These are phyloP conservation scores for Pelodytes ibericus DNA, from an alignment of 2,797 vertebrate genomes.

Conservation along the genomic window DNA sequence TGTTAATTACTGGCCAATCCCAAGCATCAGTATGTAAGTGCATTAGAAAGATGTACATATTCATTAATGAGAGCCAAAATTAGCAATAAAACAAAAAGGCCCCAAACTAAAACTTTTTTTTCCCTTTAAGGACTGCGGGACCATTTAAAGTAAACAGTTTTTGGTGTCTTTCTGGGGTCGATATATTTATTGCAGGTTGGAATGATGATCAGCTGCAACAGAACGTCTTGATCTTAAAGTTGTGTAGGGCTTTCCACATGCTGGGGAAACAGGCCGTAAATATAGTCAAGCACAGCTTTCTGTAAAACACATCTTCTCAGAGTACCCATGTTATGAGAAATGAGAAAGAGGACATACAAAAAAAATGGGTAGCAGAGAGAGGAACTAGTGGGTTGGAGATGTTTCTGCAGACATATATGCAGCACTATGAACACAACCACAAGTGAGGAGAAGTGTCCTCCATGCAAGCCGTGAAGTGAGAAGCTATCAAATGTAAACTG, in stretches of 20 bases:
- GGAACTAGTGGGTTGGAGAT: slow-evolving; percentile 23
- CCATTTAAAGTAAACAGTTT: slow-evolving; percentile 1
- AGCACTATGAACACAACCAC: slow-evolving; percentile 76
- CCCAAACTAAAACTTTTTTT: neutral
- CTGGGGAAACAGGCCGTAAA: neutral
- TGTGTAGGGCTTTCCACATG: neutral
- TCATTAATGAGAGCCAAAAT: neutral
- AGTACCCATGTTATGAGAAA: slow-evolving; percentile 10
- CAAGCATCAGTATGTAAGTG: slow-evolving; percentile 18
- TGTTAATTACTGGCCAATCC: slow-evolving; percentile 35
- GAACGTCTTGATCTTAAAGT: neutral
- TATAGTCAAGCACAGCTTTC: neutral
- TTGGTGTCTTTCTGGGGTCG: neutral
- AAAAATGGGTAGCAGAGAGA: slow-evolving; percentile 11
- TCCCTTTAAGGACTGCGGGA: too few species aligned
- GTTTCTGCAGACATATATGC: slow-evolving; percentile 73
- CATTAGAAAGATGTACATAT: slow-evolving; percentile 16
- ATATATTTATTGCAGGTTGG: neutral
- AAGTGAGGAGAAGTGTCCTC: slow-evolving; percentile 67
- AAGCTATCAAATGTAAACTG: slow-evolving; percentile 74
- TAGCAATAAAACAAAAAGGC: neutral
- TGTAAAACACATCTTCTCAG: neutral
- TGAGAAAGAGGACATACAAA: slow-evolving; percentile 10
- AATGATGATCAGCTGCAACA: neutral
- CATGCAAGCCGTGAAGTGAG: slow-evolving; percentile 64